Base-by-base conservation (phyloP, 1,140 invertebrate genomes). In the Andricus grossulariae region DNA sequence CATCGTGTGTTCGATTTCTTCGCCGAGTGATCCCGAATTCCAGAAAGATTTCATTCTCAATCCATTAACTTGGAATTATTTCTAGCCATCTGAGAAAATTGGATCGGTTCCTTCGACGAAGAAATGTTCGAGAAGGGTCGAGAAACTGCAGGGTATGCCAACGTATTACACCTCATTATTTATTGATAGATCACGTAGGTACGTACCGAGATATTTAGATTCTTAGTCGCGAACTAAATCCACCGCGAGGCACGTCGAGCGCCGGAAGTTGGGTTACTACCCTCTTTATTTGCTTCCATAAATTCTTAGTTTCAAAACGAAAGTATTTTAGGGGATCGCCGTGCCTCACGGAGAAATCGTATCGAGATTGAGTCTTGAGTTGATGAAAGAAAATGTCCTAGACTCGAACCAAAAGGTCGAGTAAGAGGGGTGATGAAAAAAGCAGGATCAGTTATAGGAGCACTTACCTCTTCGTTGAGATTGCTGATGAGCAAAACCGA, bases 401-500 rank as follows among this genome's bases (percentile, higher is more conserved):
- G 60, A 45, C 60, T 66, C 60, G 60, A 39, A 32, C 10, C 25
- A 39, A 8, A 39, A n/a, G 25, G 15, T 16, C 16, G 25, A 66
- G 60, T 66, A 13, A 66, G 32, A 60, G 60, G 25, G 5, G 15
- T 39, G 25, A 45, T 45, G 60, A 19, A 12, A 74, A 52, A 51
- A 15, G 51, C 39, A 19, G 50, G 16, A 18, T 32, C 21, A 49
- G 19, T 51, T 45, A 55, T 16, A 52, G 15, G 50, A 51, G 70
- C 84, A 93, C 93, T 92, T 92, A 97, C 97, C 96, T 98, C 97
- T 92, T 98, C 97, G 91, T 97, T 97, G 77, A 98, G 93, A 91
- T 97, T 97, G 90, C 95, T 96, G 84, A 98, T 96, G 52, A 97
- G 94, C 52, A 98, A 92, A 3, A 98, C 97, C 74, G 96, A 97